These are phyloP conservation scores for Sebastes schlegelii DNA, from an alignment of 2,113 vertebrate species.

Conservation along the genomic window DNA sequence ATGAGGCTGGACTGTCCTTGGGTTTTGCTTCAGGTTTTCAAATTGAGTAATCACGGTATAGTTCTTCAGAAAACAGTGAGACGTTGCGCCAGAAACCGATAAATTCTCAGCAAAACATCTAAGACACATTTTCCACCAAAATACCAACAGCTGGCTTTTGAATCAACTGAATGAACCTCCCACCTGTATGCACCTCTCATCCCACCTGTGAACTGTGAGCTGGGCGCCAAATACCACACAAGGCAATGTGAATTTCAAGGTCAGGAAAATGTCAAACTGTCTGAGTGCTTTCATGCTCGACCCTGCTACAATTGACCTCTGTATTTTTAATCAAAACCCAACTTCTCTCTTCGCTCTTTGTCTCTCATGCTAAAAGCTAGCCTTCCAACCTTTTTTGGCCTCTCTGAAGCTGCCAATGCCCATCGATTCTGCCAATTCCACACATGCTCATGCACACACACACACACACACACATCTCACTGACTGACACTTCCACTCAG, in stretches of 20 bases:
- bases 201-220: background rate
- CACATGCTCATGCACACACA: background rate
- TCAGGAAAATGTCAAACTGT: background rate
- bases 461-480: conserved; percentile 44
- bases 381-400: conserved; percentile 42
- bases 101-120: background rate
- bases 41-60: background rate
- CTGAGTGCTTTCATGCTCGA: background rate
- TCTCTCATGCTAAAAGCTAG: conserved; percentile 31
- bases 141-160: background rate
- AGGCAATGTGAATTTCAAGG: background rate
- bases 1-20: background rate
- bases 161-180: background rate
- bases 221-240: background rate
- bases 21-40: background rate
- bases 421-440: conserved; percentile 29
- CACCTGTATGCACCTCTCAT: background rate
- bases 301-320: conserved; percentile 1
- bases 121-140: background rate
- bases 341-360: conserved; percentile 13
- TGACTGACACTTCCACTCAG: conserved; percentile 74
- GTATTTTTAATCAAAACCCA: conserved; percentile 46
- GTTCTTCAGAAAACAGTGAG: background rate
- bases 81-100: background rate
- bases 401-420: conserved; percentile 48